Base-by-base conservation (phyloP, 2,113 vertebrate genomes). In the Pollachius pollachius region DNA sequence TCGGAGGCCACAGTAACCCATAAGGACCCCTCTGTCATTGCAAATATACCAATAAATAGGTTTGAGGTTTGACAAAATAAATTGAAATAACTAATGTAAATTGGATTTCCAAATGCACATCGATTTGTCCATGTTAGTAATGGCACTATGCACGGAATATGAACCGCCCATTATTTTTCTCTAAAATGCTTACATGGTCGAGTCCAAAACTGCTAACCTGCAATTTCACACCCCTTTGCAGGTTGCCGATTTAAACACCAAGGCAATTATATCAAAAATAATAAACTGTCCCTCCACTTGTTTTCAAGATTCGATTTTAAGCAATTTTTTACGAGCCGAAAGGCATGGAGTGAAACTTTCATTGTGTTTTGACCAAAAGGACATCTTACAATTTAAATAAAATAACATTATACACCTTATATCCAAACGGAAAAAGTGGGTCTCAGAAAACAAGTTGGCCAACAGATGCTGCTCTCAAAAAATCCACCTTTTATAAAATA, bases 191-290 rank as follows among this genome's bases (percentile, higher is more conserved):
- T 34, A 23, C 64, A 48, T 27, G 0, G 54, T 15, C 7, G 13
- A 23, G 61, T 16, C 25, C 12, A 19, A 70, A 48, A 70, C 52
- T 58, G 62, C 52, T 54, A 71, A 62, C 62, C 58, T 71, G 69
- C 69, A 71, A 71, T 71, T 65, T 71, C 69, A 65, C 69, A 59
- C 54, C 27, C 15, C 52, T 57, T 37, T 71, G 52, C 52, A 57
- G 21, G 54, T 9, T 48, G 64, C 56, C 30, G 52, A 65, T 71
- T 71, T 65, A 4, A 58, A 65, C 12, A 48, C 30, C 34, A 21
- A 37, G 25, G 41, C 25, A 57, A 48, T 57, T 7, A 57, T 57
- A n/a, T 58, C 52, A 37, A 61, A 57, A n/a, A 5, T n/a, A 57
- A 57, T 57, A 57, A 57, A 57, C 5, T 16, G 5, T 57, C 54